phyloP scores from a whole-genome alignment of 2,113 vertebrate species.

The Struthidea cinerea region DNA sequence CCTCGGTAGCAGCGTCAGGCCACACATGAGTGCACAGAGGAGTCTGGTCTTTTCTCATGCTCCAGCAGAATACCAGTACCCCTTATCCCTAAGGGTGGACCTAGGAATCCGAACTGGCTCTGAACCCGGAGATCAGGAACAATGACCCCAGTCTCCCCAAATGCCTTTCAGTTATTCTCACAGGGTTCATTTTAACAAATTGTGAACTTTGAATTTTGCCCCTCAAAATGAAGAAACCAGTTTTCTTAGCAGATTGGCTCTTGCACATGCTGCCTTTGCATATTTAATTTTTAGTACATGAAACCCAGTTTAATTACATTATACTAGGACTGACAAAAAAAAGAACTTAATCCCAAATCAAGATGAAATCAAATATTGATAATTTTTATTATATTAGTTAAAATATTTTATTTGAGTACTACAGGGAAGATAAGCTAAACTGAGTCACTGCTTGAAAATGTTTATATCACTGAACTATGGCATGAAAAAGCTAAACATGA shows the following conservation, averaged over 20 bases:
- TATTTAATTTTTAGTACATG: neutral
- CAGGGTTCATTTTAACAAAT: neutral
- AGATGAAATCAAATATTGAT: neutral
- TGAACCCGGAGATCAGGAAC: neutral
- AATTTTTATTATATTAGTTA: neutral
- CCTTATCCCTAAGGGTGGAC: neutral
- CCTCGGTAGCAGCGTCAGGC: neutral
- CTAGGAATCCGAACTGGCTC: neutral
- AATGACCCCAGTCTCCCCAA: neutral
- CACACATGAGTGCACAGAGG: accelerated
- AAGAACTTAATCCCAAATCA: neutral
- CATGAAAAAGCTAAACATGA: neutral
- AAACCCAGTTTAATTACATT: neutral
- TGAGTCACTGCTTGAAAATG: neutral
- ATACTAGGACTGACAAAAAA: neutral
- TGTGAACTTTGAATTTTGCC: neutral
- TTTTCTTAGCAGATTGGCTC: neutral
- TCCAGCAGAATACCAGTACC: neutral
- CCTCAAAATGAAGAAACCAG: neutral
- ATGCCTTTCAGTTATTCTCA: neutral
- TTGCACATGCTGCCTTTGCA: neutral
- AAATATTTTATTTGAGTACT: neutral
- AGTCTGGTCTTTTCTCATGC: neutral
- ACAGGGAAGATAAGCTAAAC: neutral
- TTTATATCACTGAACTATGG: neutral